Evolutionary conservation across 1,140 invertebrate genomes (phyloP), one percentile per base, ranked within the genome.

Genomic region (Drosophila nigromelanica): DNA sequence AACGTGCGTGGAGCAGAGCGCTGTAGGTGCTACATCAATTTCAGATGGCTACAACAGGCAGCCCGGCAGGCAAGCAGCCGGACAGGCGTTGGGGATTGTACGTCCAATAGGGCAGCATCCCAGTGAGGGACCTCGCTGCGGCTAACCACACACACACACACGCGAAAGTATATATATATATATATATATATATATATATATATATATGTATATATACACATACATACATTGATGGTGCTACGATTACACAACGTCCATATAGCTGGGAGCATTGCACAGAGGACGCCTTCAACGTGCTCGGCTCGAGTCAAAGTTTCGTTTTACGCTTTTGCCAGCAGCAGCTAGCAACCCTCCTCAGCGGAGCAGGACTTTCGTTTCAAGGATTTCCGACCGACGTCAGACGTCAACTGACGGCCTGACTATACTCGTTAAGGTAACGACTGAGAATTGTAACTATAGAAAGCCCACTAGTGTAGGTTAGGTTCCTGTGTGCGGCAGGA

Each of bases 11-110:
- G 74, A 74, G 48, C 40, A 35, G 50, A 51, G 54, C 75, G 75
- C 78, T 73, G 63, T 87, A 87, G 82, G 82, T 86, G 82, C 78
- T 87, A 82, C 82, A 86, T 86, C 82, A 86, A 86, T 87, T 87
- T 80, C 86, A 78, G 75, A 87, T 87, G 75, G 82, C 58, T 73
- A 76, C 61, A 70, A 64, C 62, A 68, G 48, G 67, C 62, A 70
- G 48, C 71, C 71, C 64, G 47, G 24, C 48, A 52, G 66, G 35
- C 40, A 39, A 37, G 62, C 52, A 39, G 60, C 33, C 45, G 45
- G 58, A 15, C 40, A 27, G 45, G 60, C 52, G 24, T 52, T 37
- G 47, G 33, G 37, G 47, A 54, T 50, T 42, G 77, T 33, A 30
- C 30, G 27, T 51, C 59, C 70, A 52, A 40, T 40, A 74, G 63